A percentile compares a stretch with the other conserved stretches of the same genome.
phyloP scores from a whole-genome alignment of 2,113 vertebrate species.

The Tychaedon coryphoeus region DNA sequence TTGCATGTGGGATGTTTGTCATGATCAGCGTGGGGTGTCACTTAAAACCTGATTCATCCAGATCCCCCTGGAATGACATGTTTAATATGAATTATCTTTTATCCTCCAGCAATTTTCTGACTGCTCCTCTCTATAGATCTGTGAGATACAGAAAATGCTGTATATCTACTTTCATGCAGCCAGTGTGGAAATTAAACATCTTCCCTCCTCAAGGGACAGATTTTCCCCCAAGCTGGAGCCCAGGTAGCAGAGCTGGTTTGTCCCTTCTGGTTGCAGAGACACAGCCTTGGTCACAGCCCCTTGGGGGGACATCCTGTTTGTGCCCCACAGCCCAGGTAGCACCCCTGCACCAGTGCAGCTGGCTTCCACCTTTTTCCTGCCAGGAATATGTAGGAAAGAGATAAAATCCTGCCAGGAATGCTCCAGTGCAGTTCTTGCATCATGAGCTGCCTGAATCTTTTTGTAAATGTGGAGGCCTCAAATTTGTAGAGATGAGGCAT shows the following conservation, averaged over 20 bases:
- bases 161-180: slow-evolving; percentile 5
- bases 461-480: neutral
- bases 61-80: slow-evolving; percentile 25
- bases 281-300: neutral
- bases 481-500: neutral
- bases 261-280: neutral
- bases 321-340: neutral
- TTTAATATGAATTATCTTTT: slow-evolving; percentile 42
- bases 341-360: neutral
- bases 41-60: slow-evolving; percentile 40
- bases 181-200: slow-evolving; percentile 56
- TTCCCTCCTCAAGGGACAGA: neutral
- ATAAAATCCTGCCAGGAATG: neutral
- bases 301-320: neutral
- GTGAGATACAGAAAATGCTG: slow-evolving; percentile 7
- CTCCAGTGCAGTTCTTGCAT: neutral
- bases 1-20: slow-evolving; percentile 12
- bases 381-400: neutral
- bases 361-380: neutral
- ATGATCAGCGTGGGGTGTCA: slow-evolving; percentile 20
- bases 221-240: neutral
- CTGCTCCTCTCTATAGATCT: slow-evolving; percentile 28
- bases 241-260: neutral
- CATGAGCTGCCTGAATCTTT: neutral
- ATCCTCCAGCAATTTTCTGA: slow-evolving; percentile 37